Percentiles rank a stretch among this genome's conserved stretches.
Conservation (phyloP, 2,888 invertebrate genomes). For the Synergus itoensis region DNA sequence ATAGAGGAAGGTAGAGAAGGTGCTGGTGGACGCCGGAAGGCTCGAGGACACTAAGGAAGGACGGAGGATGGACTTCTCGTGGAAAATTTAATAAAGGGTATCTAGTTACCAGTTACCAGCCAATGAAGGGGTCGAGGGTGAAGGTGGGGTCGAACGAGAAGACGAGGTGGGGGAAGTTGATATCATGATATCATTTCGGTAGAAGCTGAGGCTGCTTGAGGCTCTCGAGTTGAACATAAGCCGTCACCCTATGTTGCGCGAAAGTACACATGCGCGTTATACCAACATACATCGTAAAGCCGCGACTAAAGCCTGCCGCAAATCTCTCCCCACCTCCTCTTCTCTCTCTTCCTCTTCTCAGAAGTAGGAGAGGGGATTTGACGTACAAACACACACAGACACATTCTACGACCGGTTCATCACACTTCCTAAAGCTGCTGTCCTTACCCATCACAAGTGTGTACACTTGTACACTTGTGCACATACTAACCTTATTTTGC, state of each 20-base stretch:
- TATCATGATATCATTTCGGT: constrained; percentile 8
- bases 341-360: no score
- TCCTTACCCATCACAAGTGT: constrained; percentile 36
- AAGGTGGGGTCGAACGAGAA: constrained; percentile 10
- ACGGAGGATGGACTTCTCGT: constrained; percentile 34
- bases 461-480: constrained; percentile 45
- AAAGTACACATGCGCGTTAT: constrained; percentile 4
- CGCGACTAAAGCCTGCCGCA: neutral
- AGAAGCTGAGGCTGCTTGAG: neutral
- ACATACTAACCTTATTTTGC: constrained; percentile 49
- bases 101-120: constrained; percentile 46
- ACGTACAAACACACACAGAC: no score
- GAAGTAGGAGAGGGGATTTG: no score
- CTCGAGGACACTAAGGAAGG: constrained; percentile 28
- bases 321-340: neutral
- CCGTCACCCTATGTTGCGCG: neutral
- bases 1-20: neutral
- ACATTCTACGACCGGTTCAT: neutral
- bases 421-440: constrained; percentile 21
- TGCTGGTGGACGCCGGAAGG: neutral
- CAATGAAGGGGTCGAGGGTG: neutral
- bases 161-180: neutral
- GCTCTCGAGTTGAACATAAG: neutral
- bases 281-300: neutral
- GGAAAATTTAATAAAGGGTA: constrained; percentile 56